Base-by-base conservation (phyloP, 2,113 vertebrate species). In the Saguinus imperator region DNA sequence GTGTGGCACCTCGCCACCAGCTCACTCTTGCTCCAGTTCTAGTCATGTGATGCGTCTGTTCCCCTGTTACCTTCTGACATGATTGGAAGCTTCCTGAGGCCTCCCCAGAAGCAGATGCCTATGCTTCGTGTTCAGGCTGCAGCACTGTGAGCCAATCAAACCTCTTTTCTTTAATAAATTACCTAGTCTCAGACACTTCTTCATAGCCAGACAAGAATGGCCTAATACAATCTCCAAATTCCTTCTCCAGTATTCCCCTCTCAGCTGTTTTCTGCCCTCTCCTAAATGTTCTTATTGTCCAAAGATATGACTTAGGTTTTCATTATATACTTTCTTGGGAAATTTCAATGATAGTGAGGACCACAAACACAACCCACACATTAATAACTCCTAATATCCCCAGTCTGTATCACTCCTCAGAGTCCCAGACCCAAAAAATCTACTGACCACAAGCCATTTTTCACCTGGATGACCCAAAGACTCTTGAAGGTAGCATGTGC, bases 401-500 rank as follows among this genome's bases (percentile, higher is more conserved):
- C 23, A 29, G 8, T 12, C 35, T 43, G 1, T 8, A 40, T 48
- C 21, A 17, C 72, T 27, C 43, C 17, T 80, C 20, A 70, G 52
- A 84, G 55, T 10, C 45, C 32, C 29, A 25, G 35, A 18, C 6
- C 43, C 52, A 50, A 1, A 8, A 4, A 35, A 40, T 8, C 43
- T 17, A 43, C 50, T 48, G 37, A 77, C 9, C 23, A 35, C 11
- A 11, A 1, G n/a, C 5, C 5, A 1, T 58, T 43, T 21, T 40
- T 50, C 29, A 50, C 5, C 27, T 0, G 16, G 8, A 52, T 48
- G 27, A 5, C 37, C 37, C 18, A 32, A 57, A 84, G 64, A 10
- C 68, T 4, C 58, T 43, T 27, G 1, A 40, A 0, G 32, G 9
- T 9, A 58, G 12, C 2, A 64, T 0, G 2, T 40, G 32, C 5